Percentiles rank a stretch among this genome's conserved stretches.
Evolutionary conservation across 2,113 vertebrate genomes (phyloP).

Genomic region (Fregata magnificens): DNA sequence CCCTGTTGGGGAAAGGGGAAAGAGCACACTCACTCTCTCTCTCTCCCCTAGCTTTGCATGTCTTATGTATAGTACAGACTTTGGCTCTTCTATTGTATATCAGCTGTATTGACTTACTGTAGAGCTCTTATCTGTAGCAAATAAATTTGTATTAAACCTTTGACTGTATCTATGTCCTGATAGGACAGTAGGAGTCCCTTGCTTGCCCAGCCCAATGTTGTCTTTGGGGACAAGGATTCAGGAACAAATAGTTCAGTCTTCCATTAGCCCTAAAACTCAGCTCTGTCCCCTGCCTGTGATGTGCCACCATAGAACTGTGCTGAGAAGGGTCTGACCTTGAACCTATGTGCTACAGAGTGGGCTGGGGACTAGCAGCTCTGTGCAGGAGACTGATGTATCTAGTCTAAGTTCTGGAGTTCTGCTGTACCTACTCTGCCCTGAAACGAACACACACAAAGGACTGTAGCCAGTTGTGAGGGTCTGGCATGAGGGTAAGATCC

Average conservation of each 20-base stretch:
- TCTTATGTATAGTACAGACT: neutral
- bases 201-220: neutral
- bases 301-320: neutral
- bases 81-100: neutral
- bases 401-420: neutral
- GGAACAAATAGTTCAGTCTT: neutral
- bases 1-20: neutral
- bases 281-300: neutral
- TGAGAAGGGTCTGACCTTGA: neutral
- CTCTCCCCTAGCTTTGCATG: neutral
- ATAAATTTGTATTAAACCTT: neutral
- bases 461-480: neutral
- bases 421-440: neutral
- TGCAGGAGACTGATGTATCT: neutral
- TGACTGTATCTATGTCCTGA: neutral
- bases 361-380: neutral
- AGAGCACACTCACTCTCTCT: neutral
- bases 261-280: neutral
- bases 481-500: neutral
- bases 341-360: rapidly evolving
- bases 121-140: neutral
- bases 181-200: neutral
- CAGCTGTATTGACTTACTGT: neutral
- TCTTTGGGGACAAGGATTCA: neutral
- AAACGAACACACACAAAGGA: neutral